phyloP scores from a whole-genome alignment of 2,113 vertebrate species.

The Crotalus viridis region DNA sequence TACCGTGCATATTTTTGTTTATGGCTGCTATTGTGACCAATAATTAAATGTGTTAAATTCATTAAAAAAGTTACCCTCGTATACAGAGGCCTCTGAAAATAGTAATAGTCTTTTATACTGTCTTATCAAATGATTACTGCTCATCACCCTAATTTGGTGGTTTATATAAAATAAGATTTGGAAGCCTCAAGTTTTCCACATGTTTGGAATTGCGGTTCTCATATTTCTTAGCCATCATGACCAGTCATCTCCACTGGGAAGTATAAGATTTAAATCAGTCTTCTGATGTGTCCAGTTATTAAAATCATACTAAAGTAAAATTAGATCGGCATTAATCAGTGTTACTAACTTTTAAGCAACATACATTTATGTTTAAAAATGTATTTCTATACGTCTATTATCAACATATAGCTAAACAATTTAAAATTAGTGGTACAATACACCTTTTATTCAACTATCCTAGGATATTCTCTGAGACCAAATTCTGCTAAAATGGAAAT shows the following conservation, averaged over 20 bases:
- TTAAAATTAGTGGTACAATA: background rate
- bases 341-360: background rate
- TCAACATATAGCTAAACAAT: slow-evolving; percentile 2
- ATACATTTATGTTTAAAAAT: background rate
- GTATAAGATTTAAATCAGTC: background rate
- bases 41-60: background rate
- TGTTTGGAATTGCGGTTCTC: background rate
- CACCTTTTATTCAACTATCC: slow-evolving; percentile 12
- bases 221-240: background rate
- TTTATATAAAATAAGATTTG: background rate
- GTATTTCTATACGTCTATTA: background rate
- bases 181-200: background rate
- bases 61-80: too few species aligned
- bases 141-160: background rate
- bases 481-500: slow-evolving; percentile 15
- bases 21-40: background rate
- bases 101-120: background rate
- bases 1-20: background rate
- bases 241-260: background rate
- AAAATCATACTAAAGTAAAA: background rate
- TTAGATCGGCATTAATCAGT: background rate
- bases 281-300: background rate
- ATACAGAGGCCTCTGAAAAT: background rate
- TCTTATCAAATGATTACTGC: background rate
- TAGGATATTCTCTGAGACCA: background rate